Base-by-base conservation (phyloP, 2,797 vertebrate species). In the Spizella passerina region DNA sequence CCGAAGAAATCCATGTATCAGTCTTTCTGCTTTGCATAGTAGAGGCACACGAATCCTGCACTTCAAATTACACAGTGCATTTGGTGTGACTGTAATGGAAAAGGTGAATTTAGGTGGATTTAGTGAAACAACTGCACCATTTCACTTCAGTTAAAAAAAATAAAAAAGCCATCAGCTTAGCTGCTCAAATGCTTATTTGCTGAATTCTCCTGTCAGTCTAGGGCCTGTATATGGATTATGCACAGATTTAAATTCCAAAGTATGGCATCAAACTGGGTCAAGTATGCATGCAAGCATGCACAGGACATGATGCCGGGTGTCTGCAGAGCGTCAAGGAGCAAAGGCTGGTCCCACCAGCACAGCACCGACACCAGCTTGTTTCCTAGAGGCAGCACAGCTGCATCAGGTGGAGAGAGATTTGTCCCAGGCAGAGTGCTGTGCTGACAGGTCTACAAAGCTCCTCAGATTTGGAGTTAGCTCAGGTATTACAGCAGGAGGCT, bases 401-500 rank as follows among this genome's bases (percentile, higher is more conserved):
- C 44, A 4, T 23, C 27, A 50, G 60, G 75, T 44, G 29, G 2
- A n/a, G 0, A 69, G 60, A 50, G 78, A 21, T 3, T 44, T 32
- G 71, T 64, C 16, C 66, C 68, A 47, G 79, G 69, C 86, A 80
- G 43, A 52, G 21, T 63, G 86, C 78, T 6, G 32, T 34, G 63
- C 83, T 70, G 68, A 88, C 64, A 73, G 83, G 24, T 24, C 79
- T 60, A 1, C 59, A 75, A 57, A 4, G 15, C 82, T 70, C 52
- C 76, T 53, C 82, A 57, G 64, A 39, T 46, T 11, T 71, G 72
- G 72, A 95, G 57, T 57, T 64, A 66, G 52, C 84, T 82, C 81
- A 82, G 89, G 69, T 83, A 57, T 61, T 82, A 7, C 64, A 79
- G 80, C 80, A 34, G 77, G 69, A 86, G 65, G 38, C 69, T 82